phyloP scores from a whole-genome alignment of 2,113 vertebrate genomes.

The Dicerorhinus sumatrensis region DNA sequence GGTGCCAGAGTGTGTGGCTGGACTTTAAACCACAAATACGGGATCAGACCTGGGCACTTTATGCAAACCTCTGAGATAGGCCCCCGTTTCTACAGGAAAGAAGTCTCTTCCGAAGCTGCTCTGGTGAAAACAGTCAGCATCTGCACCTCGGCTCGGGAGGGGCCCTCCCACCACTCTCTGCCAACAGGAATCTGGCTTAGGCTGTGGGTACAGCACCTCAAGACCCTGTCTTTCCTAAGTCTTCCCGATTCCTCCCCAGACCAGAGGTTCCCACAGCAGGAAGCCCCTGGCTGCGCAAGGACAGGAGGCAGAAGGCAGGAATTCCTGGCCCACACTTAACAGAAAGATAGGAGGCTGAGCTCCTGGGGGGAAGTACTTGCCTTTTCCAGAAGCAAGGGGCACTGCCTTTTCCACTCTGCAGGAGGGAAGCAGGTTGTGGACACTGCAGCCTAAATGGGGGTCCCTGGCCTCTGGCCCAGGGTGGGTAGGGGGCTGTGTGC shows the following conservation, averaged over 20 bases:
- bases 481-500: neutral
- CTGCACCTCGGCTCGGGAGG: neutral
- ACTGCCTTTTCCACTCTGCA: neutral
- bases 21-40: neutral
- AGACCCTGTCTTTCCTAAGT: neutral
- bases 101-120: fast-evolving
- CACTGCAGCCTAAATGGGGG: neutral
- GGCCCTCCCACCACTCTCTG: neutral
- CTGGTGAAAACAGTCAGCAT: fast-evolving
- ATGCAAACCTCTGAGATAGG: neutral
- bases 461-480: neutral
- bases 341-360: neutral
- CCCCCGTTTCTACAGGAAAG: neutral
- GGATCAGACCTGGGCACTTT: too few relatives aligned
- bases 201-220: neutral
- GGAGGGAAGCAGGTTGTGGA: neutral
- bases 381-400: neutral
- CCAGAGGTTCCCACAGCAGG: neutral
- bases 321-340: neutral
- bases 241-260: neutral
- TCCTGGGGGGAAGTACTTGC: neutral
- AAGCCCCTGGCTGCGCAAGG: too few relatives aligned
- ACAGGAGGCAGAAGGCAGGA: fast-evolving
- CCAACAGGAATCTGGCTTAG: neutral
- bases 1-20: neutral